phyloP scores from a whole-genome alignment of 2,797 vertebrate genomes.

The Agapornis canus region DNA sequence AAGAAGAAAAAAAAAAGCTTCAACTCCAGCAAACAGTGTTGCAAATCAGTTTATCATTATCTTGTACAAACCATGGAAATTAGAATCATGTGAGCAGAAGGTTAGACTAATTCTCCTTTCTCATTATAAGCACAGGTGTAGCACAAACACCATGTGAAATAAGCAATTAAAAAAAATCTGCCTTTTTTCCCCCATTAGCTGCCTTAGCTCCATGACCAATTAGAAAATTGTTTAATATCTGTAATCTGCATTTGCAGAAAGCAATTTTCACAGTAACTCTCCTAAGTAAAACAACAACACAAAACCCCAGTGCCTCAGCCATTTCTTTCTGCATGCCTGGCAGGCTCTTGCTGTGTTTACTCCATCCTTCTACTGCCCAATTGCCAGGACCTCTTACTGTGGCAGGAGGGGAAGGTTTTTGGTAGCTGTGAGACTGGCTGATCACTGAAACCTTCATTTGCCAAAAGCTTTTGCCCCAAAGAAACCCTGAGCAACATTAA shows the following conservation, averaged over 20 bases:
- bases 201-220: conserved; percentile 90
- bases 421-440: background rate
- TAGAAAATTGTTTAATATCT: conserved; percentile 93
- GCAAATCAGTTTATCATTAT: conserved; percentile 81
- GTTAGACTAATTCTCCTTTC: conserved; percentile 88
- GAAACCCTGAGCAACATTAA: background rate
- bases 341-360: background rate
- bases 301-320: background rate
- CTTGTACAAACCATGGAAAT: conserved; percentile 84
- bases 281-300: conserved; percentile 60
- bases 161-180: conserved; percentile 93
- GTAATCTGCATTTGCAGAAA: conserved; percentile 90
- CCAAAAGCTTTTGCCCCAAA: background rate
- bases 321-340: conserved; percentile 7
- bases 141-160: conserved; percentile 87
- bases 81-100: conserved; percentile 87
- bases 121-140: conserved; percentile 95
- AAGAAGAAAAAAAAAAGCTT: background rate
- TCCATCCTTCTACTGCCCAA: background rate
- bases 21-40: conserved; percentile 62
- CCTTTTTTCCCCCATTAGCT: conserved; percentile 88
- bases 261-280: conserved; percentile 83
- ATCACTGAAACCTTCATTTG: background rate
- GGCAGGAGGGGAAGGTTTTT: background rate
- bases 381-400: background rate